A percentile compares a stretch with the other conserved stretches of the same genome.
phyloP scores from a whole-genome alignment of 23 tunicate genomes.

The Ascidia mentula region DNA sequence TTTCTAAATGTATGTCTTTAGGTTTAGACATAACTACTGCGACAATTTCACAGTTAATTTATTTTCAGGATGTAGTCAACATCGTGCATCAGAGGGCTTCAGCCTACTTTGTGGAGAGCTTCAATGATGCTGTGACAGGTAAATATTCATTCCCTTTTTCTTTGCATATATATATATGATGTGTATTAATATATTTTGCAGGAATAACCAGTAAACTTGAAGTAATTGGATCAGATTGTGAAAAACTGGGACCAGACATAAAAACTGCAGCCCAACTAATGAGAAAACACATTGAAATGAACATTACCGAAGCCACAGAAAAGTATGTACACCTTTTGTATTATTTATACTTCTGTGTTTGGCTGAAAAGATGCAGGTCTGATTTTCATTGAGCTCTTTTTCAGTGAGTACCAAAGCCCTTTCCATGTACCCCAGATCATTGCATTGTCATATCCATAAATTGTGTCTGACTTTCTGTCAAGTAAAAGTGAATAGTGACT shows the following conservation, averaged over 20 bases:
- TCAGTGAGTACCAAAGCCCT: constrained; percentile 49
- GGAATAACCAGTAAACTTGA: too few relatives aligned
- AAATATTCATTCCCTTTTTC: too few relatives aligned
- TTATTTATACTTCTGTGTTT: neutral
- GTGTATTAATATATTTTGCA: too few relatives aligned
- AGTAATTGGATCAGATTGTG: neutral
- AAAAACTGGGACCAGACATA: neutral
- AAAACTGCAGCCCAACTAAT: neutral
- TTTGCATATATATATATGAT: too few relatives aligned
- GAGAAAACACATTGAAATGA: neutral
- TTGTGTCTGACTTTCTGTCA: constrained; percentile 27
- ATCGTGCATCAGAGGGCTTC: neutral
- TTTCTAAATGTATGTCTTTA: neutral
- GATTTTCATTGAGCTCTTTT: constrained; percentile 59
- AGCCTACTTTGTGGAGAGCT: neutral
- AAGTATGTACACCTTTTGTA: neutral
- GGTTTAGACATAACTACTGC: neutral
- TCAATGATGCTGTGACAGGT: neutral
- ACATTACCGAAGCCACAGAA: neutral
- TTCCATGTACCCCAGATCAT: constrained; percentile 81
- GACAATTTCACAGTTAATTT: neutral
- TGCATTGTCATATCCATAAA: constrained; percentile 55
- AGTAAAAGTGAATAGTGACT: neutral
- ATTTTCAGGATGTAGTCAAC: neutral
- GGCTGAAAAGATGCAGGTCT: constrained; percentile 44